phyloP scores from a whole-genome alignment of 2,888 invertebrate genomes.

The Agriopis marginaria region DNA sequence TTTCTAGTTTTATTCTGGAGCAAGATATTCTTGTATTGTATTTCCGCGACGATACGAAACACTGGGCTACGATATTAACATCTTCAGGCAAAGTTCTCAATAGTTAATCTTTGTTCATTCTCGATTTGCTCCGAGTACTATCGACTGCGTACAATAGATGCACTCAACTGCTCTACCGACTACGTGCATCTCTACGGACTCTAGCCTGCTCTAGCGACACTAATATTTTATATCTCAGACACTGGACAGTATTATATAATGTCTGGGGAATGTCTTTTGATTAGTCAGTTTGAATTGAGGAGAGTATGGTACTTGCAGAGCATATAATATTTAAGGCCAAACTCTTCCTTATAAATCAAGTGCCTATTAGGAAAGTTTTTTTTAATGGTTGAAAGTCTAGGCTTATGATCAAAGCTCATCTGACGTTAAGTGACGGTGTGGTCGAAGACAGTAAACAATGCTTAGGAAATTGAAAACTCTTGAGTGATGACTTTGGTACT shows the following conservation, averaged over 20 bases:
- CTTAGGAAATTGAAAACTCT: too few relatives aligned
- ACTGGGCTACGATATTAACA: slow-evolving; percentile 60
- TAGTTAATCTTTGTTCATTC: slow-evolving; percentile 82
- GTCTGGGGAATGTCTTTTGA: slow-evolving; percentile 35
- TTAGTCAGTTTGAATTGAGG: slow-evolving; percentile 18
- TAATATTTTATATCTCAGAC: slow-evolving; percentile 55
- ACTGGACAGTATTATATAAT: slow-evolving; percentile 42
- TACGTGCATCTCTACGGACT: neutral
- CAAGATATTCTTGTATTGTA: slow-evolving; percentile 3
- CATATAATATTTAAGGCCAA: neutral
- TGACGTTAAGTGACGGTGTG: too few relatives aligned
- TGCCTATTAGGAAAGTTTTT: too few relatives aligned
- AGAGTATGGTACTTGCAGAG: neutral
- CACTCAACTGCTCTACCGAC: slow-evolving; percentile 57
- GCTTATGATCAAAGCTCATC: too few relatives aligned
- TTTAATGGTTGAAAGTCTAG: too few relatives aligned
- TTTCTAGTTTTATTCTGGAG: neutral
- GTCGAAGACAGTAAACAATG: too few relatives aligned
- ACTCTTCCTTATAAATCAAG: too few relatives aligned
- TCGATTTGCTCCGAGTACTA: slow-evolving; percentile 76
- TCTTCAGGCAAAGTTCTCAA: slow-evolving; percentile 70
- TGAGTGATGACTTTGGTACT: too few relatives aligned
- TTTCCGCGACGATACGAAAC: slow-evolving; percentile 31
- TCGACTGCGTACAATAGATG: slow-evolving; percentile 75
- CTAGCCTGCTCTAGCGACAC: slow-evolving; percentile 49